Percentiles rank a stretch among this genome's conserved stretches.
Conservation (phyloP, 1,140 invertebrate species). For the Drosophila albomicans region DNA sequence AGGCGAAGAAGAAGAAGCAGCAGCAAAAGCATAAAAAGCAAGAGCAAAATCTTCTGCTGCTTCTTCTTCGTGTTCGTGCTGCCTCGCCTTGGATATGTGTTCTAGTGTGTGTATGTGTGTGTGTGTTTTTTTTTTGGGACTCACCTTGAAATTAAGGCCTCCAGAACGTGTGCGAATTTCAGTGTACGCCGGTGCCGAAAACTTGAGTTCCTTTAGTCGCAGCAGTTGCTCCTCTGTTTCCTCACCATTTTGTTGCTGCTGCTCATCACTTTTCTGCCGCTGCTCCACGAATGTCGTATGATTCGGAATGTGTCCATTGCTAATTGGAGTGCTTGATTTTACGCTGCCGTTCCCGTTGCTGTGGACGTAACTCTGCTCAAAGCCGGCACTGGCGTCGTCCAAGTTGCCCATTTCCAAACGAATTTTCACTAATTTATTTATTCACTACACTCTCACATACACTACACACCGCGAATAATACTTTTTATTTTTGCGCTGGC, state of each 20-base stretch:
- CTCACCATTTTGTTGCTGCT: neutral
- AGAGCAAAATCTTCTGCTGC: conserved; percentile 18
- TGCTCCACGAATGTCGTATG: conserved; percentile 1
- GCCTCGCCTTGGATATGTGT: conserved; percentile 17
- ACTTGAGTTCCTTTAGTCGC: conserved; percentile 52
- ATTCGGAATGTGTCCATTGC: conserved; percentile 49
- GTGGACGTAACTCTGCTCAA: conserved; percentile 49
- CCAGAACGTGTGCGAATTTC: conserved; percentile 72
- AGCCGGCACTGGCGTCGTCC: conserved; percentile 54
- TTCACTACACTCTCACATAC: neutral
- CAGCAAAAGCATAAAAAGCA: conserved; percentile 19
- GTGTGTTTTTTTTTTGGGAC: neutral
- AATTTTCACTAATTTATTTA: conserved; percentile 10
- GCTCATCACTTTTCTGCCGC: neutral
- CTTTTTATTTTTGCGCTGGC: neutral
- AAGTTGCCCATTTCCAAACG: conserved; percentile 59
- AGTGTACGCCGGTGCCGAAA: conserved; percentile 71
- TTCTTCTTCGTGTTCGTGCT: conserved; percentile 9
- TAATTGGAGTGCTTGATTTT: conserved; percentile 26
- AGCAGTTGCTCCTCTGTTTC: conserved; percentile 40
- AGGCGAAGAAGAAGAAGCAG: conserved; percentile 33
- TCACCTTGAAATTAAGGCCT: conserved; percentile 67
- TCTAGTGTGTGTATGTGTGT: no score
- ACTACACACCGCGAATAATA: conserved; percentile 1
- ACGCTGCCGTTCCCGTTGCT: conserved; percentile 27